Conservation (phyloP, 1,140 invertebrate species). For the Thaumatotibia leucotreta region DNA sequence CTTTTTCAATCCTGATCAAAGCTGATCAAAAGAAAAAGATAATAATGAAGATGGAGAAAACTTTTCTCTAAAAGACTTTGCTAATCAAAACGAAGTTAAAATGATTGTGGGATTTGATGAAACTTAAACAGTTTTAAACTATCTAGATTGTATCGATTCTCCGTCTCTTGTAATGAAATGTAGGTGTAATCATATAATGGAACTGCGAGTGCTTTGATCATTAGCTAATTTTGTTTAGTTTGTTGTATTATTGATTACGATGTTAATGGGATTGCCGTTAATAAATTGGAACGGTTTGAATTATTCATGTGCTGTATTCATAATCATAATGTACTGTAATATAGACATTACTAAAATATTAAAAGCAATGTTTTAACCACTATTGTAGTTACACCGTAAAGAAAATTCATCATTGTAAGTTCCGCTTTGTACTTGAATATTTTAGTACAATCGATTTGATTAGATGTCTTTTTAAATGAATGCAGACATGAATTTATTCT, state of each 20-base stretch:
- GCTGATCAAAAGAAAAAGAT: not conserved
- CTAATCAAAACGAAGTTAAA: not conserved
- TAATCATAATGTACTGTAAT: not conserved
- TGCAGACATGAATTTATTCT: not conserved
- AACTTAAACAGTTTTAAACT: not conserved
- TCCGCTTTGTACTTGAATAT: not conserved
- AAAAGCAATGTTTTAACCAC: not conserved
- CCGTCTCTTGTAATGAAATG: not conserved
- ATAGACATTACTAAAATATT: not conserved
- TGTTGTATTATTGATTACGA: not conserved
- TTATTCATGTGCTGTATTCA: not conserved
- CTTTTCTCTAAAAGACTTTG: not conserved
- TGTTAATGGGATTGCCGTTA: constrained; percentile 1
- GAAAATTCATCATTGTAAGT: not conserved
- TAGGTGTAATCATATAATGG: not conserved
- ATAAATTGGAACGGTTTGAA: not conserved
- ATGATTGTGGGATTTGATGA: not conserved
- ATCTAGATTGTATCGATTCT: not conserved
- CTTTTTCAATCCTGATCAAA: not conserved
- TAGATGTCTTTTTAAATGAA: not conserved
- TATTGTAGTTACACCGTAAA: not conserved
- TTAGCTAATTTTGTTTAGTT: constrained; percentile 14
- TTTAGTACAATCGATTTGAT: not conserved
- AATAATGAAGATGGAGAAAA: not conserved
- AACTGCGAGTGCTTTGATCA: not conserved